Evolutionary conservation across 2,888 invertebrate species (phyloP).

Genomic region (Nudaria mundana): DNA sequence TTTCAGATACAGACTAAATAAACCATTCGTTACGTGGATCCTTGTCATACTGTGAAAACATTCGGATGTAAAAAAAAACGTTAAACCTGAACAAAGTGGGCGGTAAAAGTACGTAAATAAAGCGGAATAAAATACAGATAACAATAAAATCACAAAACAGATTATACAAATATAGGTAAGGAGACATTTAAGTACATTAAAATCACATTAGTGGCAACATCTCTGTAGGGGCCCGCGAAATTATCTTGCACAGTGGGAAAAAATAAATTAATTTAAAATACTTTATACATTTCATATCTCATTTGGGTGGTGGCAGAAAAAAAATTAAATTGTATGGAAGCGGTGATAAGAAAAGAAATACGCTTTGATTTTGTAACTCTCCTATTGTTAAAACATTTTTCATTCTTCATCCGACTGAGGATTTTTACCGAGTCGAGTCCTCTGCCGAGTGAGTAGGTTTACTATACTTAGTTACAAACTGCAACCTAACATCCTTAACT

Average conservation of each 20-base stretch:
- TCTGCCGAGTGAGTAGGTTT: too few relatives aligned
- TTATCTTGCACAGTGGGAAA: slow-evolving; percentile 65
- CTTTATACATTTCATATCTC: slow-evolving; percentile 59
- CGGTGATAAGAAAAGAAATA: slow-evolving; percentile 49
- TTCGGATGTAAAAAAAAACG: slow-evolving; percentile 21
- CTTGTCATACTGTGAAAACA: too few relatives aligned
- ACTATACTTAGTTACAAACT: too few relatives aligned
- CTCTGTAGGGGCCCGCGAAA: slow-evolving; percentile 61
- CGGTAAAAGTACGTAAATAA: slow-evolving; percentile 36
- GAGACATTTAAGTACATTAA: slow-evolving; percentile 76
- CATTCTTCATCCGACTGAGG: slow-evolving; percentile 1
- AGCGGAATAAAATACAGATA: slow-evolving; percentile 34
- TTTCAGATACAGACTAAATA: too few relatives aligned
- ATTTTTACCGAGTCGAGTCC: too few relatives aligned
- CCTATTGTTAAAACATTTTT: slow-evolving; percentile 13
- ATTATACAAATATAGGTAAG: slow-evolving; percentile 65
- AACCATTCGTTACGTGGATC: slow-evolving; percentile 2
- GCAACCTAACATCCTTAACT: too few relatives aligned
- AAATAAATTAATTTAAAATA: slow-evolving; percentile 72
- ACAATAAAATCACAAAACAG: slow-evolving; percentile 50
- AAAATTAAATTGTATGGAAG: slow-evolving; percentile 75
- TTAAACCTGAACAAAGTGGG: slow-evolving; percentile 28
- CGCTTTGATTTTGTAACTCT: slow-evolving; percentile 23
- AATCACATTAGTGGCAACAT: slow-evolving; percentile 77
- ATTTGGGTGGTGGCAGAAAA: slow-evolving; percentile 52